A percentile compares a stretch with the other conserved stretches of the same genome.
Conservation (phyloP, 2,797 vertebrate species). For the Eidolon dupreanum region DNA sequence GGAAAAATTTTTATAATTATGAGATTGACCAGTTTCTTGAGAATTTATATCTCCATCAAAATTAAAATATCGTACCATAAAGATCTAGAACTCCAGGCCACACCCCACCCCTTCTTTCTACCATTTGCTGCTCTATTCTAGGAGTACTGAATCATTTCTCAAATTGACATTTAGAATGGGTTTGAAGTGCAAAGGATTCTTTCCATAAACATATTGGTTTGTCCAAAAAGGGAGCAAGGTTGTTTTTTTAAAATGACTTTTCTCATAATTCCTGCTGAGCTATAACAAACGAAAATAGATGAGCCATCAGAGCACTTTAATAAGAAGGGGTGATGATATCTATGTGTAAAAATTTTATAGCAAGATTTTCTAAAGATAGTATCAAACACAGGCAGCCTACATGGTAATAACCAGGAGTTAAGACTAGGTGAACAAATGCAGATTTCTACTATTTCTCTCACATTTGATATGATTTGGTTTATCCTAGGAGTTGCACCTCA, state of each 20-base stretch:
- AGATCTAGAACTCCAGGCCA: background rate
- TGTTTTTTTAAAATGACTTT: background rate
- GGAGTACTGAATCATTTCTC: background rate
- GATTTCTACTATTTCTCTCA: background rate
- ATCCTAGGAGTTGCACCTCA: background rate
- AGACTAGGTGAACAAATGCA: background rate
- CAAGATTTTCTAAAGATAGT: background rate
- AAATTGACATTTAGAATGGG: background rate
- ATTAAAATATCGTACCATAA: background rate
- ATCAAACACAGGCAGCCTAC: background rate
- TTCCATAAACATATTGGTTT: background rate
- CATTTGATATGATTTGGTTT: background rate
- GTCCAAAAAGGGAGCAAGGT: background rate
- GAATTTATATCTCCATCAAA: background rate
- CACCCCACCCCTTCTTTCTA: background rate
- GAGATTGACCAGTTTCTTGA: background rate
- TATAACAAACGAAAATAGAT: background rate
- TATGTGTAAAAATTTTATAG: background rate
- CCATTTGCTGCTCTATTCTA: background rate
- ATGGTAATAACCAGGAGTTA: background rate
- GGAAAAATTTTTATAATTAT: background rate
- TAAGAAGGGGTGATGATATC: background rate
- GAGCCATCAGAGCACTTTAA: background rate
- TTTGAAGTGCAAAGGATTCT: background rate
- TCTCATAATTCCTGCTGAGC: slow-evolving; percentile 12